Evolutionary conservation across 1,140 invertebrate genomes (phyloP).

Genomic region (Drosophila virilis): DNA sequence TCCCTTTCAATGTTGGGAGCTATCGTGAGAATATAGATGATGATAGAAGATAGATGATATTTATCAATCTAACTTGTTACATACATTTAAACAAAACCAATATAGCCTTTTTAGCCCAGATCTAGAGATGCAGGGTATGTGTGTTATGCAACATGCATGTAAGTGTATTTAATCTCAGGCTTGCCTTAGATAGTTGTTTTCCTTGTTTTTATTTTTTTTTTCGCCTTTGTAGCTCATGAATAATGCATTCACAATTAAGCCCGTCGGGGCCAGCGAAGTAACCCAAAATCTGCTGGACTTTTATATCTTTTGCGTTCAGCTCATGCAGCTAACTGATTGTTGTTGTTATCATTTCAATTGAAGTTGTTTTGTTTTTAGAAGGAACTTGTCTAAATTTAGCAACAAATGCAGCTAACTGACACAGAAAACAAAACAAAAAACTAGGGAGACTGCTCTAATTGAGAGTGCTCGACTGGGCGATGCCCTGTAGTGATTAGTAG

Average conservation of each 20-base stretch:
- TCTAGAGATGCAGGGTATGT: too few species aligned
- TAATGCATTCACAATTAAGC: slow-evolving; percentile 81
- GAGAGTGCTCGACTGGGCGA: not conserved
- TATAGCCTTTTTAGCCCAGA: too few species aligned
- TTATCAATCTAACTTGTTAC: too few species aligned
- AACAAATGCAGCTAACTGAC: slow-evolving; percentile 29
- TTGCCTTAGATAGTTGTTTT: not conserved
- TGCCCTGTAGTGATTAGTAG: not conserved
- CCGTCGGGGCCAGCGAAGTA: slow-evolving; percentile 29
- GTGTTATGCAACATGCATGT: not conserved
- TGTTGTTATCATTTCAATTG: slow-evolving; percentile 18
- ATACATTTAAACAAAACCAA: too few species aligned
- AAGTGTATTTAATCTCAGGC: not conserved
- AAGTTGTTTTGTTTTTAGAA: slow-evolving; percentile 35
- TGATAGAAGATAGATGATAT: too few species aligned
- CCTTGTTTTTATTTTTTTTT: slow-evolving; percentile 26
- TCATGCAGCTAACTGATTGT: slow-evolving; percentile 27
- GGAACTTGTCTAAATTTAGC: slow-evolving; percentile 74
- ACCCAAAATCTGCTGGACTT: slow-evolving; percentile 15
- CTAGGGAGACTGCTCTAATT: not conserved
- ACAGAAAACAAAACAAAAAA: not conserved
- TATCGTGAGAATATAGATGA: too few species aligned
- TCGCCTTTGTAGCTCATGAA: slow-evolving; percentile 63
- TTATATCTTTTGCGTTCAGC: slow-evolving; percentile 31
- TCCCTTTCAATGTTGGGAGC: too few species aligned